Evolutionary conservation across 2,888 invertebrate genomes (phyloP).

Genomic region (Terebella lapidaria): DNA sequence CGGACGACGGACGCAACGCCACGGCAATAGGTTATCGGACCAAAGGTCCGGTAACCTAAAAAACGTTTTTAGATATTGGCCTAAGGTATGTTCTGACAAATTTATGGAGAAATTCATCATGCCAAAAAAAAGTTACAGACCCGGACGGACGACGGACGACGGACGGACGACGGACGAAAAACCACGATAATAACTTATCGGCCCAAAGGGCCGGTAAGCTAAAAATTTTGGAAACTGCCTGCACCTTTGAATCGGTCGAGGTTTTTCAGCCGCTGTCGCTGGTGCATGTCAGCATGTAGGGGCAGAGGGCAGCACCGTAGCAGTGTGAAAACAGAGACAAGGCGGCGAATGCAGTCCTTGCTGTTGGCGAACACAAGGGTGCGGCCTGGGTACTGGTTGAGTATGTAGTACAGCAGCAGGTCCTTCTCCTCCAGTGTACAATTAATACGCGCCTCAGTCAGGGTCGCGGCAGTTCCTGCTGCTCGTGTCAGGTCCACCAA

Average conservation of each 20-base stretch:
- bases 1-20: too few species aligned
- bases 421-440: conserved; percentile 61
- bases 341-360: conserved; percentile 83
- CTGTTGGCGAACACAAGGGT: conserved; percentile 79
- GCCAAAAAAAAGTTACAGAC: too few species aligned
- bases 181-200: too few species aligned
- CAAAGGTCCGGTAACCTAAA: too few species aligned
- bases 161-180: too few species aligned
- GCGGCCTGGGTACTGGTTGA: conserved; percentile 76
- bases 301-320: conserved; percentile 56
- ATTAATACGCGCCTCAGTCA: conserved; percentile 76
- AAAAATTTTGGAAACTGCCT: too few species aligned
- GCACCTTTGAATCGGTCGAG: conserved; percentile 70
- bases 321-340: conserved; percentile 56
- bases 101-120: too few species aligned
- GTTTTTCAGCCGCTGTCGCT: conserved; percentile 87
- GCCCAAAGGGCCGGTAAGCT: too few species aligned
- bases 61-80: too few species aligned
- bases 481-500: conserved; percentile 84
- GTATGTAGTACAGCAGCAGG: conserved; percentile 78
- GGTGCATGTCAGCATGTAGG: conserved; percentile 73
- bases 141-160: too few species aligned
- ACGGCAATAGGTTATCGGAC: too few species aligned
- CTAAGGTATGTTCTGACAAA: too few species aligned
- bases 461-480: conserved; percentile 71